Base-by-base conservation (phyloP, 35 echinoderm and acorn worm genomes). In the Diadema setosum region DNA sequence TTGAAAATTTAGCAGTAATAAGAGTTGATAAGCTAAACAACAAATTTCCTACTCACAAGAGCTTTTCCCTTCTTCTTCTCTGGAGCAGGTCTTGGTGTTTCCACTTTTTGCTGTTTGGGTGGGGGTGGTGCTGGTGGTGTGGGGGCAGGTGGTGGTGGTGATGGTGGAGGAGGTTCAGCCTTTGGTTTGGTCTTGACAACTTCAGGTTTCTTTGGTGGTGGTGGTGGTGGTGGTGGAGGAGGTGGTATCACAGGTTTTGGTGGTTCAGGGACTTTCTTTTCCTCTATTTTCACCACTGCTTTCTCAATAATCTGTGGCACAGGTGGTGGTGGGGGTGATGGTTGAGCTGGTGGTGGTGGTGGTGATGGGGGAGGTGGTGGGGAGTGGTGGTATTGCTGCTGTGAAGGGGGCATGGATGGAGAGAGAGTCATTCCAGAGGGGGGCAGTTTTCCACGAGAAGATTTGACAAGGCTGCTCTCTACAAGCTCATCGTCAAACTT, bases 401-500 rank as follows among this genome's bases (percentile, higher is more conserved):
- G 33, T 44, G 39, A 21, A 39, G 15, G 33, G 33, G 48, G 48
- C n/a, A 23, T 44, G 37, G 73, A 78, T 41, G 9, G 14, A 1
- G 34, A 11, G 9, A n/a, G 33, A 1, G 73, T 39, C 73, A 44
- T 2, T 11, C 35, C 21, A 3, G 73, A 42, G 17, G 73, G 73
- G 11, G 73, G 73, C 3, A 78, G n/a, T 41, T 78, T 78, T n/a
- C 73, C 63, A 39, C 73, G 33, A 18, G 73, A 43, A 3, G 73
- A 78, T 36, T 94, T 99, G 4, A 98, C 48, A 3, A 98, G 81
- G 75, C 96, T 99, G 58, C 96, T 94, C 75, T 99, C 96, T 26
- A 99, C 96, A 3, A 99, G 48, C 78, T 99, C 96, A 87, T 99
- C 96, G 58, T 99, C 96, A 93, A 99, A 99, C 55, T 99, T 99